Percentiles rank a stretch among this genome's conserved stretches.
phyloP scores from a whole-genome alignment of 2,797 vertebrate species.

The Hyperoplus immaculatus region DNA sequence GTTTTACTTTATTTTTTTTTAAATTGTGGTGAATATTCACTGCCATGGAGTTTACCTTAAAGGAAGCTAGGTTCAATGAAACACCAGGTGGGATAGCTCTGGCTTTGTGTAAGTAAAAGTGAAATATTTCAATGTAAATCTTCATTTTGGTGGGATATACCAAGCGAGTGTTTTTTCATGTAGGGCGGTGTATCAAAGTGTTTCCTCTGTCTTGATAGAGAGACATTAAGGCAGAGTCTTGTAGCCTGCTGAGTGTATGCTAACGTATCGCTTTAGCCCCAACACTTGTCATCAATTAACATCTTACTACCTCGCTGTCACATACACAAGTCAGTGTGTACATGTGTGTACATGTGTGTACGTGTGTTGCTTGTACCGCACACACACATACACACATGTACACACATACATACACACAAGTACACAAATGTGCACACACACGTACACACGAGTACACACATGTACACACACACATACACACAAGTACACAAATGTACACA shows the following conservation, averaged over 20 bases:
- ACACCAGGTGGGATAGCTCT: not conserved
- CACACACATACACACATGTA: slow-evolving; percentile 2
- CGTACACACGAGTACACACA: not conserved
- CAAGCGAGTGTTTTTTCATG: slow-evolving; percentile 15
- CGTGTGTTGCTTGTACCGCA: slow-evolving; percentile 4
- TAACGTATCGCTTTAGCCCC: slow-evolving; percentile 47
- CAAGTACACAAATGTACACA: too few species aligned
- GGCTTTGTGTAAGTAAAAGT: not conserved
- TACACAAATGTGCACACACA: too few species aligned
- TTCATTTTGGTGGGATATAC: not conserved
- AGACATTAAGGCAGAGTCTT: slow-evolving; percentile 30
- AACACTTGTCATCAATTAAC: slow-evolving; percentile 72
- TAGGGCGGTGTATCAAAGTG: slow-evolving; percentile 18
- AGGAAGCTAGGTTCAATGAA: not conserved
- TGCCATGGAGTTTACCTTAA: slow-evolving; percentile 7
- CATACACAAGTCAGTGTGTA: slow-evolving; percentile 21
- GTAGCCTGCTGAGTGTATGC: slow-evolving; percentile 38
- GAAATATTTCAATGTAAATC: not conserved
- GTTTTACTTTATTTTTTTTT: not conserved
- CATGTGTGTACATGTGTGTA: slow-evolving; percentile 57
- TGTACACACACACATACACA: too few species aligned
- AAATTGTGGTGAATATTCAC: not conserved
- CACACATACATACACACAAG: too few species aligned
- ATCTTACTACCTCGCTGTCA: slow-evolving; percentile 63
- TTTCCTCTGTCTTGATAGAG: slow-evolving; percentile 17